Base-by-base conservation (phyloP, 2,113 vertebrate species). In the Rattus rattus region DNA sequence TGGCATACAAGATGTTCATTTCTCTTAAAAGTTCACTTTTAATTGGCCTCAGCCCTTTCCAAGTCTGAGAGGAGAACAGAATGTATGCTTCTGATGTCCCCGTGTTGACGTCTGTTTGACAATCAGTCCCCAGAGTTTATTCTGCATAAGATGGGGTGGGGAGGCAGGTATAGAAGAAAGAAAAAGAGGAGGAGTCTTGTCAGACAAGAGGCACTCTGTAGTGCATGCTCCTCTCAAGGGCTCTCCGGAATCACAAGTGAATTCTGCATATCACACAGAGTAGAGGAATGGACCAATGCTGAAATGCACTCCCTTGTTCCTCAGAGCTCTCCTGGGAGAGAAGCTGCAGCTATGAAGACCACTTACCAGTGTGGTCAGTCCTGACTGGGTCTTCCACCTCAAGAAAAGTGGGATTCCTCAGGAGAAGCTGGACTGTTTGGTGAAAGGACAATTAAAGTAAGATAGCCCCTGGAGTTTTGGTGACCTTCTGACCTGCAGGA, bases 21-120 rank as follows among this genome's bases (percentile, higher is more conserved):
- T 97, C 94, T 97, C 94, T 96, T 97, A 96, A 97, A 98, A 98
- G 98, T 98, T 97, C 97, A 98, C 94, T 97, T 97, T 96, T 98
- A 98, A 98, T 98, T 97, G 96, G 97, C 86, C 96, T 65, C 56
- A 80, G 56, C 91, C 95, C 91, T 95, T 97, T 97, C 88, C 89
- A 92, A 93, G 69, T 92, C 94, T 96, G 77, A 52, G 91, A 95
- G 81, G 96, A 92, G 76, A 94, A 56, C 61, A 88, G 36, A 96
- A 84, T 94, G 69, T 56, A 28, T 97, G 59, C 56, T 91, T 97
- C 83, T 91, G 73, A 91, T 0, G 69, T 97, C 91, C 88, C 72
- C 70, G 7, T 83, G 49, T 94, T 96, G 79, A 90, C 13, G 14
- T 94, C n/a, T 72, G 22, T 93, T 92, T 94, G 95, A 96, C 49